phyloP scores from a whole-genome alignment of 2,113 vertebrate genomes.

The Paracanthobrama guichenoti region DNA sequence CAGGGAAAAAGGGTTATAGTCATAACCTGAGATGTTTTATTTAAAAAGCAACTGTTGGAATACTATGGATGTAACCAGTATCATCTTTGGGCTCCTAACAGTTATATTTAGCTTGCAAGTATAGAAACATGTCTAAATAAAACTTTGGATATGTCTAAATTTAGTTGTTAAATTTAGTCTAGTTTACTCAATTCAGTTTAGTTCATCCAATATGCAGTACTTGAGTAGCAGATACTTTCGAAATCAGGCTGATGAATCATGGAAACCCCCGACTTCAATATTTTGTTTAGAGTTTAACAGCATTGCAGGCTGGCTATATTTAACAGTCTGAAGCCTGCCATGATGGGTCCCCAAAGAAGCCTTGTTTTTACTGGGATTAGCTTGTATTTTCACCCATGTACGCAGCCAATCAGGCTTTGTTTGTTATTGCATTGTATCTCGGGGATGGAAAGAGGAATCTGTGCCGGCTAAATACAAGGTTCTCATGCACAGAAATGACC shows the following conservation, averaged over 20 bases:
- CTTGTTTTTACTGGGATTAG: conserved; percentile 20
- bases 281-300: conserved; percentile 26
- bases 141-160: too few species aligned
- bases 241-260: conserved; percentile 9
- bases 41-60: too few species aligned
- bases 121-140: too few species aligned
- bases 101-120: too few species aligned
- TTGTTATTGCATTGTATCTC: conserved; percentile 14
- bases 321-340: background rate
- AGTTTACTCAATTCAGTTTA: too few species aligned
- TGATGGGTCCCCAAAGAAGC: background rate
- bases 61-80: too few species aligned
- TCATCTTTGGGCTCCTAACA: too few species aligned
- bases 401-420: conserved; percentile 17
- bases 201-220: too few species aligned
- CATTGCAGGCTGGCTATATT: background rate
- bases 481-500: conserved; percentile 6
- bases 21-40: too few species aligned
- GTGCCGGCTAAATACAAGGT: background rate
- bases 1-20: too few species aligned
- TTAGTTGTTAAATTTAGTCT: too few species aligned
- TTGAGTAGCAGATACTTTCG: background rate
- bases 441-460: background rate
- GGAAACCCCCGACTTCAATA: conserved; percentile 1
- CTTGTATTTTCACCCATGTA: conserved; percentile 21